Evolutionary conservation across 2,797 vertebrate species (phyloP), one percentile per base, ranked within the genome.

Genomic region (Sebastes flavidus): DNA sequence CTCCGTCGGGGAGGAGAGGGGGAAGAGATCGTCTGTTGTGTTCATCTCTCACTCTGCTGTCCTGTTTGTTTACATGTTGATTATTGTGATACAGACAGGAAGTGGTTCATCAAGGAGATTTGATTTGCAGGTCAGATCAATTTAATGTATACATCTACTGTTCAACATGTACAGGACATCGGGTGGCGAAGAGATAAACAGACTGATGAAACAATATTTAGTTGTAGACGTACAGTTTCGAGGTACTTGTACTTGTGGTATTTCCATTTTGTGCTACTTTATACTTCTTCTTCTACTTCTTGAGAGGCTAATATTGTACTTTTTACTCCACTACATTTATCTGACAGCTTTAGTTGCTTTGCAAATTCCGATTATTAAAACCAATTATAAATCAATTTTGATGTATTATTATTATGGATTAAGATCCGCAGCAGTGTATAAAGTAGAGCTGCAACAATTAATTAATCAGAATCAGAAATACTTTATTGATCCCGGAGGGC

Each of bases 1-100:
- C 71, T 81, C 63, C 36, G 69, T 75, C 56, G 36, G 59, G 80
- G 72, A 80, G 34, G 34, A 36, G 34, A 12, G 34, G 65, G 55
- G 66, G 56, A 69, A 60, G 73, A 20, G 22, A 52, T 42, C 12
- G 34, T 69, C 34, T 49, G 63, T 32, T 58, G 74, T 56, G 74
- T 56, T 80, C 59, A 27, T 81, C 30, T 70, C 36, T 24, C n/a
- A 25, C 42, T 58, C 36, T 2, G 63, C 27, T 59, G 34, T 18
- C 62, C 18, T 52, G 75, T 78, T 89, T 89, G 80, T 89, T 90
- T 87, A 72, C 62, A 12, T 58, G 54, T 54, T 75, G 46, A 49
- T 8, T 22, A 2, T 11, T 58, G 24, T 59, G 34, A 60, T 63
- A 67, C 16, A 32, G 2, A 27, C 56, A 7, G 38, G 30, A 24